Evolutionary conservation across 2,888 invertebrate genomes (phyloP).

Genomic region (Phasia obesa): DNA sequence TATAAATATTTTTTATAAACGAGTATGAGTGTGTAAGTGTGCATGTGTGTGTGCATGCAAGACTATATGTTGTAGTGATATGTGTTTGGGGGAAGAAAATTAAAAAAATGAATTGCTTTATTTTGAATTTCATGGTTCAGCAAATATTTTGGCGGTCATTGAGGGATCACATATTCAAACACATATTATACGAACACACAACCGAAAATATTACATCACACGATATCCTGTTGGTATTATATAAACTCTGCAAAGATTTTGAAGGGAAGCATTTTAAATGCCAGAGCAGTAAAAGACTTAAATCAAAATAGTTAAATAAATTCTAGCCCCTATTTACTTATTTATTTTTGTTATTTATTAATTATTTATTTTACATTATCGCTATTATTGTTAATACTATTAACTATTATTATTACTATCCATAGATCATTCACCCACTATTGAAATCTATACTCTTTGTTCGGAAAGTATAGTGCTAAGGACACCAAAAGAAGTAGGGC

Average conservation of each 20-base stretch:
- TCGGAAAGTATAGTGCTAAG: no score
- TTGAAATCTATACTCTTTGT: no score
- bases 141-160: conserved; percentile 71
- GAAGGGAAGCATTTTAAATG: conserved; percentile 1
- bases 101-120: conserved; percentile 41
- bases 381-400: no score
- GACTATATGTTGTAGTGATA: neutral
- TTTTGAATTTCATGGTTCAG: conserved; percentile 68
- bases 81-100: conserved; percentile 15
- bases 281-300: conserved; percentile 17
- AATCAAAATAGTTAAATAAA: no score
- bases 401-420: no score
- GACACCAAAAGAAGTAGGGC: no score
- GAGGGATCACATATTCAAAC: conserved; percentile 54
- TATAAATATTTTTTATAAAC: conserved; percentile 24
- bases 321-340: no score
- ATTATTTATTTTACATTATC: no score
- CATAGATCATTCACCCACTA: no score
- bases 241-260: conserved; percentile 40
- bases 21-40: neutral
- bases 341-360: no score
- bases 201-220: conserved; percentile 42
- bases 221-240: conserved; percentile 12
- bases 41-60: conserved; percentile 3
- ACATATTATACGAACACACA: conserved; percentile 36